phyloP scores from a whole-genome alignment of 2,113 vertebrate species.

The Aplodontia rufa region DNA sequence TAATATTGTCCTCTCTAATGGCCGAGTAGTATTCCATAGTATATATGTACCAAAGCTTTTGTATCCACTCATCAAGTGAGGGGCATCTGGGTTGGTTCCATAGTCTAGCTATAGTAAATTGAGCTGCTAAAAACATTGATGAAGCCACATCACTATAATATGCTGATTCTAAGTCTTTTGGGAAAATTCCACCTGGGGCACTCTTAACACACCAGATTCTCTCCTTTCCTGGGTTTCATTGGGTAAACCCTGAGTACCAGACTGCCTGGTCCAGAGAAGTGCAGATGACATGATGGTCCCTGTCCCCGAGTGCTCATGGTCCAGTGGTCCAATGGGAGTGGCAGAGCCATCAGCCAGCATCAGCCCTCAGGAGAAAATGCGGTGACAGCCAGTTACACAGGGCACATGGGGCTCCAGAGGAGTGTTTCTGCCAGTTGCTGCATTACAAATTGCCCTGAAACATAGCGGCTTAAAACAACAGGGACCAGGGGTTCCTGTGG shows the following conservation, averaged over 20 bases:
- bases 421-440: not conserved
- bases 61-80: no score
- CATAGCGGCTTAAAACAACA: not conserved
- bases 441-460: not conserved
- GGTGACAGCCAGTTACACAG: not conserved
- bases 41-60: no score
- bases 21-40: no score
- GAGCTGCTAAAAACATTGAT: no score
- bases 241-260: not conserved
- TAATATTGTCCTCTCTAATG: no score
- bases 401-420: not conserved
- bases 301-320: rapidly evolving
- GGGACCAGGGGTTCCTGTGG: not conserved
- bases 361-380: rapidly evolving
- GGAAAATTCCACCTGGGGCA: not conserved
- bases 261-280: not conserved
- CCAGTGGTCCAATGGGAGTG: not conserved
- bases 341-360: not conserved
- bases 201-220: not conserved
- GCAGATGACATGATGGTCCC: not conserved
- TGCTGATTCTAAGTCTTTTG: no score
- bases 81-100: no score
- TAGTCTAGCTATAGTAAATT: no score
- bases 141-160: no score
- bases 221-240: not conserved